Conservation (phyloP, 2,113 vertebrate species). For the Polypterus senegalus region DNA sequence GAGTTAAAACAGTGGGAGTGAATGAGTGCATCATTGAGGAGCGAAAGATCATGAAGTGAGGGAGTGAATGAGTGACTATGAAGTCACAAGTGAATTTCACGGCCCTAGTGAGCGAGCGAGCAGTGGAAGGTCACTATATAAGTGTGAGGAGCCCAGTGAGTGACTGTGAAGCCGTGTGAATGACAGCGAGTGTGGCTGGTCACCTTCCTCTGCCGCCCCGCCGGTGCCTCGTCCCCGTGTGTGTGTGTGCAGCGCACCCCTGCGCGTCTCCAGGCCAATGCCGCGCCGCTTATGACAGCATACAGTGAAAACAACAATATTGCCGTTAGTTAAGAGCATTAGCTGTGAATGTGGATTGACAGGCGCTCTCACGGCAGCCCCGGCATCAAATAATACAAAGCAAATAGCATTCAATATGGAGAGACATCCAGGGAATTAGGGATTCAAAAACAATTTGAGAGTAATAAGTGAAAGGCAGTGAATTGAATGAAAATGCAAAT, state of each 20-base stretch:
- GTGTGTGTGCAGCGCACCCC: not conserved
- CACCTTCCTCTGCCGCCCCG: too few species aligned
- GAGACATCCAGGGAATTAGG: conserved; percentile 49
- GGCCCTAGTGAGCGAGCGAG: too few species aligned
- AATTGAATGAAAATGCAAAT: conserved; percentile 64
- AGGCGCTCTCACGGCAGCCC: conserved; percentile 51
- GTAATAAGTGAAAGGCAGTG: conserved; percentile 51
- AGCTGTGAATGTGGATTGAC: conserved; percentile 63
- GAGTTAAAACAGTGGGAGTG: too few species aligned
- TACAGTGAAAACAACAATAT: conserved; percentile 61
- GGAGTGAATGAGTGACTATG: too few species aligned
- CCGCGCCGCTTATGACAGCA: conserved; percentile 52
- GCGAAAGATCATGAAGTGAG: too few species aligned
- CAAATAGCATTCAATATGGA: conserved; percentile 55
- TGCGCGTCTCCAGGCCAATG: conserved; percentile 20
- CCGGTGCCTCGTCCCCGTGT: not conserved
- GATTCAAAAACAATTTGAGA: conserved; percentile 58
- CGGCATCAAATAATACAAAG: conserved; percentile 56
- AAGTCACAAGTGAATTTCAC: too few species aligned
- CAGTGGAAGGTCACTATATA: too few species aligned
- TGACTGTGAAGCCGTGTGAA: too few species aligned
- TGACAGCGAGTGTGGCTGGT: too few species aligned
- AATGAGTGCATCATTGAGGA: too few species aligned
- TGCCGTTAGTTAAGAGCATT: conserved; percentile 70
- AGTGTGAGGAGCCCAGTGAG: too few species aligned